phyloP scores from a whole-genome alignment of 2,888 invertebrate species.

The Phasia obesa region DNA sequence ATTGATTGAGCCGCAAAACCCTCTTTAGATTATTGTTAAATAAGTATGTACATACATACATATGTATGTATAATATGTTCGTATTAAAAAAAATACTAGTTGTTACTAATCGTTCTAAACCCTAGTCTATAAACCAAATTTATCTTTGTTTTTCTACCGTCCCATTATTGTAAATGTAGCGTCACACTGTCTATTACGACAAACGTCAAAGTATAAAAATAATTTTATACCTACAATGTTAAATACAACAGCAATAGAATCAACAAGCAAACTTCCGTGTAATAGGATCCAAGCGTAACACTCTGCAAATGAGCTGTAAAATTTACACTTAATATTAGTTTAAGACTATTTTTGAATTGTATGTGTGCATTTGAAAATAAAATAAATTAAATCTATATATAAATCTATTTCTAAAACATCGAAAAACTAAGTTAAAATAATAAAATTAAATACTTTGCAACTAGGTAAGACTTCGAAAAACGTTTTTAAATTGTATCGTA shows the following conservation, averaged over 20 bases:
- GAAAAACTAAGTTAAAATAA: not conserved
- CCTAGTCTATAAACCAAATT: constrained; percentile 38
- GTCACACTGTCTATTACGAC: constrained; percentile 57
- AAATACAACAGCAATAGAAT: constrained; percentile 25
- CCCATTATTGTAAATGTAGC: constrained; percentile 34
- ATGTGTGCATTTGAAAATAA: constrained; percentile 2
- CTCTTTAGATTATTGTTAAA: constrained; percentile 37
- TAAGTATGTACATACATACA: not conserved
- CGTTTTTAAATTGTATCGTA: no score
- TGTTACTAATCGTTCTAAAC: constrained; percentile 53
- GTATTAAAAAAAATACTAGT: constrained; percentile 35
- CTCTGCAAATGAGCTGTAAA: constrained; percentile 67
- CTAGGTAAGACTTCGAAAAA: no score
- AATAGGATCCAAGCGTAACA: constrained; percentile 72
- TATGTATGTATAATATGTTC: not conserved
- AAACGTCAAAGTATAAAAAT: constrained; percentile 13
- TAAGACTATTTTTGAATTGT: constrained; percentile 34
- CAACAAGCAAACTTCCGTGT: constrained; percentile 72
- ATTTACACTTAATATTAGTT: constrained; percentile 51
- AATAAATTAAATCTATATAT: no score
- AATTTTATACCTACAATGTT: not conserved
- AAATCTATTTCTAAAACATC: not conserved
- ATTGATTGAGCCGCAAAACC: constrained; percentile 78
- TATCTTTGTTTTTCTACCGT: constrained; percentile 17
- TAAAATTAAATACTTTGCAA: no score